Conservation (phyloP, 1,140 invertebrate species). For the Caenorhabditis brenneri region DNA sequence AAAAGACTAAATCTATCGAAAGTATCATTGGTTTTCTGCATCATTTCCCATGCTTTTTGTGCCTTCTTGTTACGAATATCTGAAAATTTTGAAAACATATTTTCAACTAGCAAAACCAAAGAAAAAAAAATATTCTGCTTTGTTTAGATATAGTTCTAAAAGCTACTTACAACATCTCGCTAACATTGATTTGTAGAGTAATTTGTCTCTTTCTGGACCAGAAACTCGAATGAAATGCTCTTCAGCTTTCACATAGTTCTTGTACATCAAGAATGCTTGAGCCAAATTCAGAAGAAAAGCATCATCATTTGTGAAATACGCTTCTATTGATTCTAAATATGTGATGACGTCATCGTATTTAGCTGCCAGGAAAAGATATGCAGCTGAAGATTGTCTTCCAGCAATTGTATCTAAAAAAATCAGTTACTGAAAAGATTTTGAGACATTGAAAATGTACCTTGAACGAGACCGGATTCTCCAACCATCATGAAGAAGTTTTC, state of each 20-base stretch:
- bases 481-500: constrained; percentile 95
- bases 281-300: constrained; percentile 96
- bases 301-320: constrained; percentile 93
- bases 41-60: constrained; percentile 85
- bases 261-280: constrained; percentile 88
- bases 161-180: constrained; percentile 60
- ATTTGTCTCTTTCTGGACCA: constrained; percentile 37
- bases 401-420: constrained; percentile 74
- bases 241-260: constrained; percentile 92
- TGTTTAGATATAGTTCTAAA: too few species aligned
- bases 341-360: constrained; percentile 88
- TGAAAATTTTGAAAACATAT: constrained; percentile 70
- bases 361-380: constrained; percentile 88
- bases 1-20: constrained; percentile 88
- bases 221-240: constrained; percentile 74
- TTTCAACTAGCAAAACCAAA: too few species aligned
- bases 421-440: neutral
- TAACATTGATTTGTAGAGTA: constrained; percentile 52
- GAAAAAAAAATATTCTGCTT: neutral
- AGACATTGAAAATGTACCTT: constrained; percentile 82
- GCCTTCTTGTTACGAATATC: constrained; percentile 92
- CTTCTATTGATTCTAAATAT: constrained; percentile 67
- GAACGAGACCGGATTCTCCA: constrained; percentile 80
- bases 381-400: constrained; percentile 95
- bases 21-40: constrained; percentile 84